Conservation (phyloP, 1,140 invertebrate genomes). For the Diabrotica virgifera region DNA sequence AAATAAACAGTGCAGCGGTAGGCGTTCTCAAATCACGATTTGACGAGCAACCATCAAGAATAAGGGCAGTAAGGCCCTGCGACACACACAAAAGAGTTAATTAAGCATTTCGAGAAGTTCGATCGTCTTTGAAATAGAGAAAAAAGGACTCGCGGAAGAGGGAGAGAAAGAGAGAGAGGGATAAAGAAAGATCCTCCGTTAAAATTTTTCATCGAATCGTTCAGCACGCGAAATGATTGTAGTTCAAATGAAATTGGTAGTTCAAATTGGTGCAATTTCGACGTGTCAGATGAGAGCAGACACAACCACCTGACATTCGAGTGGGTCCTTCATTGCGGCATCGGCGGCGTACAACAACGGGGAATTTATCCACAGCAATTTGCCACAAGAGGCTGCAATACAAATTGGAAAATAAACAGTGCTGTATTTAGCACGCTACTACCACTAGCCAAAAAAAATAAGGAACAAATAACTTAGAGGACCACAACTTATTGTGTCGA, state of each 20-base stretch:
- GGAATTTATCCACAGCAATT: constrained; percentile 46
- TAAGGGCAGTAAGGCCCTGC: neutral
- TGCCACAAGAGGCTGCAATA: constrained; percentile 41
- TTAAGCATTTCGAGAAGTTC: constrained; percentile 15
- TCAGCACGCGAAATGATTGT: neutral
- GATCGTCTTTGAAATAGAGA: constrained; percentile 12
- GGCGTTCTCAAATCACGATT: no score
- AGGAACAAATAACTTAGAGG: no score
- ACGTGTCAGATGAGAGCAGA: constrained; percentile 42
- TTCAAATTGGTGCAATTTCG: constrained; percentile 45
- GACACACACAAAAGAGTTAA: constrained; percentile 11
- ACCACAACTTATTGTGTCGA: no score
- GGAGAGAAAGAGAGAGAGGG: neutral
- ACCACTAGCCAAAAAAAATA: no score
- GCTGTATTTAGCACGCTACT: neutral
- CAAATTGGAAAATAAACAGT: constrained; percentile 46
- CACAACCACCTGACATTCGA: constrained; percentile 46
- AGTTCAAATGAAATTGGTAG: constrained; percentile 32
- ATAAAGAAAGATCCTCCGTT: neutral
- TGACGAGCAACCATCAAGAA: no score
- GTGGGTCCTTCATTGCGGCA: constrained; percentile 41
- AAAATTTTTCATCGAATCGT: constrained; percentile 19
- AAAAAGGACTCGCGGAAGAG: neutral
- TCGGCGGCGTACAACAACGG: constrained; percentile 23
- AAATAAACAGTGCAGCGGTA: no score